A percentile compares a stretch with the other conserved stretches of the same genome.
Evolutionary conservation across 1,140 invertebrate species (phyloP).

Genomic region (Uloborus diversus): DNA sequence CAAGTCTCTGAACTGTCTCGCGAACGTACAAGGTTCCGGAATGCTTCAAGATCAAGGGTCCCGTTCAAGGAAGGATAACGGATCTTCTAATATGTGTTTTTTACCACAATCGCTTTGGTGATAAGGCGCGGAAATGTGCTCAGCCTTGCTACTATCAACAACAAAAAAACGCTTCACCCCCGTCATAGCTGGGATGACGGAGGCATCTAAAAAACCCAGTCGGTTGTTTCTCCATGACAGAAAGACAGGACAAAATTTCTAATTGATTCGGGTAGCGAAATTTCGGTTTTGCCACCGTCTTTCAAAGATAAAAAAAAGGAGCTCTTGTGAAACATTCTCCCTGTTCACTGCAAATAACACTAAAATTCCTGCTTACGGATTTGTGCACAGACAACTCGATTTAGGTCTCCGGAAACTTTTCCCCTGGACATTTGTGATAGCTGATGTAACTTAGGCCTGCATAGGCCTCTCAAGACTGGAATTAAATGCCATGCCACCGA

Average conservation of each 20-base stretch:
- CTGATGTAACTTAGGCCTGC: conserved; percentile 58
- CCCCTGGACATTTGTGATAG: conserved; percentile 38
- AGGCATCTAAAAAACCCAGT: conserved; percentile 1
- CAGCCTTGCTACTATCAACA: neutral
- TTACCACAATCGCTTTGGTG: neutral
- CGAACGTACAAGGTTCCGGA: neutral
- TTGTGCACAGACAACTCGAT: neutral
- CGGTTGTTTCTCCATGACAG: neutral
- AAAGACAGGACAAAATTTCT: neutral
- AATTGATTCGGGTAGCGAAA: neutral
- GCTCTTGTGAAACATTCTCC: neutral
- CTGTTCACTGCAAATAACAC: conserved; percentile 37
- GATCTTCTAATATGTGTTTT: neutral
- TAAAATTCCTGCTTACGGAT: conserved; percentile 32
- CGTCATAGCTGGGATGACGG: neutral
- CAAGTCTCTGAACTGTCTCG: conserved; percentile 17
- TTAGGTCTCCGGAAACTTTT: conserved; percentile 14
- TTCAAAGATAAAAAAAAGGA: neutral
- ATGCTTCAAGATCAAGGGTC: too few relatives aligned
- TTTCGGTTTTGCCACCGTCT: neutral
- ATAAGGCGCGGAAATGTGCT: neutral
- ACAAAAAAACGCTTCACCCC: neutral
- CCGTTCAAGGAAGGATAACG: neutral
- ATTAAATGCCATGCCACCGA: conserved; percentile 19
- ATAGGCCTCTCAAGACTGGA: conserved; percentile 65